phyloP scores from a whole-genome alignment of 2,797 vertebrate species.

The Bradypodion ventrale region DNA sequence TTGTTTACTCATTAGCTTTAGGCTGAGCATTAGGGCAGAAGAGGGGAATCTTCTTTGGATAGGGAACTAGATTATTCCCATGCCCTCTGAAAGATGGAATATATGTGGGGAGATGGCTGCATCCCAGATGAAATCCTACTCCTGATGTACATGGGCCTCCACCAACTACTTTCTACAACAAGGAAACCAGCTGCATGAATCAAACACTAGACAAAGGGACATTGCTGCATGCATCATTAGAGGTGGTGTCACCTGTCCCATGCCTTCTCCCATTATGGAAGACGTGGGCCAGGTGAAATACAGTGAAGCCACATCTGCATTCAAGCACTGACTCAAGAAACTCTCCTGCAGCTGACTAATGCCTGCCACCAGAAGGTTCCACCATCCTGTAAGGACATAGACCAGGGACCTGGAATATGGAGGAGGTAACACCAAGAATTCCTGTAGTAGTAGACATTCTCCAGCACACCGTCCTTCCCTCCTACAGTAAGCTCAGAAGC shows the following conservation, averaged over 20 bases:
- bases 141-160: no score
- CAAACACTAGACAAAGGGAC: no score
- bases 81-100: no score
- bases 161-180: no score
- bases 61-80: no score
- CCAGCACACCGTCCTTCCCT: no score
- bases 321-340: background rate
- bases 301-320: background rate
- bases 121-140: no score
- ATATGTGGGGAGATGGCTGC: no score
- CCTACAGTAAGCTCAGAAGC: no score
- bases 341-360: background rate
- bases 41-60: background rate
- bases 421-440: background rate
- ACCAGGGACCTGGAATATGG: background rate
- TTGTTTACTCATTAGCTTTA: background rate
- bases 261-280: background rate
- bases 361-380: background rate
- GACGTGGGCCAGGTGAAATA: background rate
- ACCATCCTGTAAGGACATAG: background rate
- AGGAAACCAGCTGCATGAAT: no score
- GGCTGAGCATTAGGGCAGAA: background rate
- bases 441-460: background rate
- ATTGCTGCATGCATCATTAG: no score
- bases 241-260: no score